These are phyloP conservation scores for Cryptomyrus ogoouensis DNA, from an alignment of 2,113 vertebrate genomes.

Conservation along the genomic window DNA sequence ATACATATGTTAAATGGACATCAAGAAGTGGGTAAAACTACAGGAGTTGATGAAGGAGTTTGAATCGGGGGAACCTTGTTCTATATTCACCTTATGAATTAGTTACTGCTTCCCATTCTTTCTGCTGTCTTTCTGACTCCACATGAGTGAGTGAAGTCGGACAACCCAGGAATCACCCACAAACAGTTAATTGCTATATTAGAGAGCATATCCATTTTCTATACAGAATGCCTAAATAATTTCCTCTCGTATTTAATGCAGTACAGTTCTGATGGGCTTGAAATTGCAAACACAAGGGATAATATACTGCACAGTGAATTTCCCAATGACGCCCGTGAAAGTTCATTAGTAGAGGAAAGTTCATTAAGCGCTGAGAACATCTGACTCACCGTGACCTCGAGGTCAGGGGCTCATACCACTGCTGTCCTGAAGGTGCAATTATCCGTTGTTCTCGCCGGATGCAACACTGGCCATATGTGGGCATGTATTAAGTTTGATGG, in stretches of 20 bases:
- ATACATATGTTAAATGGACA: neutral
- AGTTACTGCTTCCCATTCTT: neutral
- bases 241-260: neutral
- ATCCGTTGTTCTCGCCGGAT: conserved; percentile 19
- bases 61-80: neutral
- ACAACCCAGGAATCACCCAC: neutral
- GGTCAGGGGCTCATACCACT: conserved; percentile 40
- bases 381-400: conserved; percentile 42
- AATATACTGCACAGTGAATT: neutral
- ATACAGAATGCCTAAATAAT: neutral
- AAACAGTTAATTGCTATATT: neutral
- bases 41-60: neutral
- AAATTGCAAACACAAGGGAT: neutral
- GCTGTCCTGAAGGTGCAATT: conserved; percentile 41
- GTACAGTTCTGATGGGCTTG: neutral
- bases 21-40: neutral
- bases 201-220: neutral
- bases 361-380: conserved; percentile 54
- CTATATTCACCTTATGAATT: neutral
- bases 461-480: conserved; percentile 13
- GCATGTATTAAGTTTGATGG: conserved; percentile 20
- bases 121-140: neutral
- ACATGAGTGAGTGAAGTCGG: neutral
- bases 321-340: conserved; percentile 9
- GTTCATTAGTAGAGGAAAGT: conserved; percentile 34